phyloP scores from a whole-genome alignment of 2,113 vertebrate genomes.

The Oplegnathus fasciatus region DNA sequence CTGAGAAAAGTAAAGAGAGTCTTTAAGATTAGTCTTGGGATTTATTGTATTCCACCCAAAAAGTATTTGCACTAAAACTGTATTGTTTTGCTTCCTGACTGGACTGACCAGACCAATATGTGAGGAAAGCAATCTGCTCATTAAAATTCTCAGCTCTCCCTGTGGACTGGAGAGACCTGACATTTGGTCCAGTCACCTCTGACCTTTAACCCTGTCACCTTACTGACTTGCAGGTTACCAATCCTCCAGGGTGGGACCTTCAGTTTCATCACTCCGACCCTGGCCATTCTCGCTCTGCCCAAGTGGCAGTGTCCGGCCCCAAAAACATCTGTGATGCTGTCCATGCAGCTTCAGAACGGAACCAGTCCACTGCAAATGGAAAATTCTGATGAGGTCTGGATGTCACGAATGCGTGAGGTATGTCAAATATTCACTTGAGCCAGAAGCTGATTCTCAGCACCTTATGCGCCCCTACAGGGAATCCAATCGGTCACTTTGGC shows the following conservation, averaged over 20 bases:
- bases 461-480: background rate
- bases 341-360: constrained; percentile 62
- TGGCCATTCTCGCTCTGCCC: constrained; percentile 86
- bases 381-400: constrained; percentile 83
- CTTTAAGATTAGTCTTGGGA: background rate
- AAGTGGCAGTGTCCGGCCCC: constrained; percentile 83
- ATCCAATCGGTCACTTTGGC: background rate
- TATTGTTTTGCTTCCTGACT: background rate
- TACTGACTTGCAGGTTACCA: constrained; percentile 77
- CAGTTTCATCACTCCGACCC: constrained; percentile 85
- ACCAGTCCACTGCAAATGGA: constrained; percentile 42
- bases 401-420: constrained; percentile 85
- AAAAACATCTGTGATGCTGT: background rate
- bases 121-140: background rate
- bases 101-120: background rate
- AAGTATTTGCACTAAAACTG: background rate
- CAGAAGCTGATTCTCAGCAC: background rate
- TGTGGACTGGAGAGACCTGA: background rate
- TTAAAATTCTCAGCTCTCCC: background rate
- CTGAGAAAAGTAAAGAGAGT: background rate
- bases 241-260: constrained; percentile 88
- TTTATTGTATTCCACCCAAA: background rate
- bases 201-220: constrained; percentile 13
- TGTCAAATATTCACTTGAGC: background rate
- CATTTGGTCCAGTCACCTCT: background rate